Base-by-base conservation (phyloP, 2,888 invertebrate species). In the Ochropacha duplaris region DNA sequence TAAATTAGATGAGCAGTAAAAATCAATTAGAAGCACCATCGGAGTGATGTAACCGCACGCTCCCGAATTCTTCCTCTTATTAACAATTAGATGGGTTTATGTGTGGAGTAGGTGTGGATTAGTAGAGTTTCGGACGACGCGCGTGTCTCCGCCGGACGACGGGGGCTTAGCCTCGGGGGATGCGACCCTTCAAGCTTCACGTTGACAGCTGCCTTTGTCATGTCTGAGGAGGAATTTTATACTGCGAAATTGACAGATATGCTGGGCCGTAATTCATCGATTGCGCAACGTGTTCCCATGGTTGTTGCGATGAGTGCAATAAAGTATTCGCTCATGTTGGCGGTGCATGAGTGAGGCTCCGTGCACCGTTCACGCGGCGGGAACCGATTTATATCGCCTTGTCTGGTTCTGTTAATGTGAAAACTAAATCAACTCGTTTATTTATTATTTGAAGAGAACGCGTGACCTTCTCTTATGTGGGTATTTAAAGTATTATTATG, bases 51-150 rank as follows among this genome's bases (percentile, higher is more conserved):
- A 85, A 87, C 88, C 88, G 84, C 88, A 90, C 88, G 88, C 87
- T 84, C 86, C 88, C 79, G 83, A 86, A 86, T 85, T 78, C 78
- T 84, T 86, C 84, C 87, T 88, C 90, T 91, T 91, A 91, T 92
- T 91, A 90, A 90, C 92, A 91, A 92, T 91, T 92, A 92, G 91
- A 88, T 88, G 89, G 90, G 87, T 91, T 92, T 90, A 90, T 90
- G 87, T 90, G 88, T 78, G 81, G 84, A 87, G 88, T 86, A 88
- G 90, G 86, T 85, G 85, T 78, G 90, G 90, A 90, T 92, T 89
- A 90, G 84, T 78, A 69, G 84, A 82, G 84, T 83, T 76, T 80
- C 82, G 84, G 83, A 77, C 76, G 81, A 79, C 82, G 90, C 86
- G 88, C 92, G 92, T 92, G 92, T 87, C 89, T 85, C 76, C 69